These are phyloP conservation scores for Diorhabda carinulata DNA, from an alignment of 1,140 invertebrate species.

Conservation along the genomic window DNA sequence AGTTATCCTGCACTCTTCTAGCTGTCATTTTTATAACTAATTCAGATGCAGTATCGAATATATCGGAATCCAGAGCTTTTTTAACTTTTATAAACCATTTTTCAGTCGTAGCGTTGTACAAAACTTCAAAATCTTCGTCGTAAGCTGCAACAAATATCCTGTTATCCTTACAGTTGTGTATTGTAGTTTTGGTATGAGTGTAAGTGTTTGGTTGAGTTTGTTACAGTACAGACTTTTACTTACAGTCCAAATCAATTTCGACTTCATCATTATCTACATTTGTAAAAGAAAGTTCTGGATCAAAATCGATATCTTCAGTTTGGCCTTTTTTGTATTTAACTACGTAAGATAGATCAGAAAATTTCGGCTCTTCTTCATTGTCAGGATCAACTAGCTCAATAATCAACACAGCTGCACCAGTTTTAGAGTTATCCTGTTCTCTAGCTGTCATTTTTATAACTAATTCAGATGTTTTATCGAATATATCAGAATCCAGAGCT, in stretches of 20 bases:
- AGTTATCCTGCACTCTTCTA: slow-evolving; percentile 5
- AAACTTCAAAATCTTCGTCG: too few species aligned
- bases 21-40: slow-evolving; percentile 23
- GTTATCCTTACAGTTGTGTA: too few species aligned
- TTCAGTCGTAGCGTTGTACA: too few species aligned
- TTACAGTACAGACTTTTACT: neutral
- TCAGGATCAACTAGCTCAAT: slow-evolving; percentile 10
- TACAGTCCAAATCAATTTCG: neutral
- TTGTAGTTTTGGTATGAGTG: too few species aligned
- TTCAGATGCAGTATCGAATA: slow-evolving; percentile 7
- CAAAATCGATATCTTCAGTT: neutral
- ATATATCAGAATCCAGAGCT: neutral
- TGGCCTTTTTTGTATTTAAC: slow-evolving; percentile 6
- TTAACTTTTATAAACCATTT: too few species aligned
- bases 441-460: slow-evolving; percentile 23
- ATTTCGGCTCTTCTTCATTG: neutral
- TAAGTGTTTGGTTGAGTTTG: too few species aligned
- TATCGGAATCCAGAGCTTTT: neutral
- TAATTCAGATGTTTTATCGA: slow-evolving; percentile 11
- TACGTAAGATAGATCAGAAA: slow-evolving; percentile 18
- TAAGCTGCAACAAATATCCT: too few species aligned
- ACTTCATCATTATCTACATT: neutral
- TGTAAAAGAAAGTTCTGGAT: neutral
- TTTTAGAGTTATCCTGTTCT: neutral
- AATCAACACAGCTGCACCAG: slow-evolving; percentile 21